A percentile compares a stretch with the other conserved stretches of the same genome.
These are phyloP conservation scores for Coremacera marginata DNA, from an alignment of 2,888 invertebrate species.

Conservation along the genomic window DNA sequence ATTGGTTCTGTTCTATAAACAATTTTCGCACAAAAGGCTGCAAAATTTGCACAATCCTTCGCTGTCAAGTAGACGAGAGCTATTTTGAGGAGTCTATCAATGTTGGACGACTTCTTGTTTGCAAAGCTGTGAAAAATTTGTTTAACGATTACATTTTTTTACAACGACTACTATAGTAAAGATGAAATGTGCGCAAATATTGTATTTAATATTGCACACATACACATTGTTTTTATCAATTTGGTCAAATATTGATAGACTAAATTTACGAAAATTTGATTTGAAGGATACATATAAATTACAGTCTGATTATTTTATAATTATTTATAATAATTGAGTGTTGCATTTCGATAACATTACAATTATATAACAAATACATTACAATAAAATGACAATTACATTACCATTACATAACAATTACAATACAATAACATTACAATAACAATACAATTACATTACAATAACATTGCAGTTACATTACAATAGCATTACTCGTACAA, in stretches of 20 bases:
- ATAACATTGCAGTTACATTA: too few species aligned
- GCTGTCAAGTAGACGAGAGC: neutral
- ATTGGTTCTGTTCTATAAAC: neutral
- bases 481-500: too few species aligned
- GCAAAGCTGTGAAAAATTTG: neutral
- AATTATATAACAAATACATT: neutral
- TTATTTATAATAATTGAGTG: too few species aligned
- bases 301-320: too few species aligned
- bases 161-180: too few species aligned
- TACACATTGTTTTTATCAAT: neutral
- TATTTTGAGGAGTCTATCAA: conserved; percentile 7
- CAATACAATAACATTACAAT: neutral
- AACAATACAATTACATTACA: neutral
- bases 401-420: neutral
- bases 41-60: conserved; percentile 8
- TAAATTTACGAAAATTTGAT: too few species aligned
- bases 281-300: too few species aligned
- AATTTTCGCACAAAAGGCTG: neutral
- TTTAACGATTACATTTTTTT: neutral
- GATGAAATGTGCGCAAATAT: too few species aligned
- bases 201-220: neutral
- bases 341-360: too few species aligned
- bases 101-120: neutral
- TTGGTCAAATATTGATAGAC: too few species aligned
- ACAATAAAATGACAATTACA: neutral